phyloP scores from a whole-genome alignment of 2,797 vertebrate genomes.

The Acropternis orthonyx region DNA sequence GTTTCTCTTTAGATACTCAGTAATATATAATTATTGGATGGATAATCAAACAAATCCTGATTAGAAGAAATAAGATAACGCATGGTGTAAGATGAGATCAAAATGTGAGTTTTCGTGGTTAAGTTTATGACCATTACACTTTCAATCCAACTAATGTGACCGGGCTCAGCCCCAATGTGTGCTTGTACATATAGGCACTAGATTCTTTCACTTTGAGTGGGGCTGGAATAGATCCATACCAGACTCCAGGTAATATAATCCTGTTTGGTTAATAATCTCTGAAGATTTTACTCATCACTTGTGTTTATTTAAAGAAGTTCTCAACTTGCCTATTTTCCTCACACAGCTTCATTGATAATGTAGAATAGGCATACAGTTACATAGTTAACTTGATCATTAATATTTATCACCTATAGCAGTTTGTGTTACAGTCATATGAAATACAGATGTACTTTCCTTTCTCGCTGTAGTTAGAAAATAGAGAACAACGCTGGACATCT shows the following conservation, averaged over 20 bases:
- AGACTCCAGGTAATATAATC: not conserved
- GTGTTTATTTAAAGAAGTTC: not conserved
- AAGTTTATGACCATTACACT: not conserved
- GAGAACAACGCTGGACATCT: not conserved
- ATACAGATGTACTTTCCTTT: not conserved
- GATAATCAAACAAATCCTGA: not conserved
- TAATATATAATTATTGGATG: not conserved
- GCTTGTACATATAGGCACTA: accelerated
- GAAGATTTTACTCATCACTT: not conserved
- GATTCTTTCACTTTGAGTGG: not conserved
- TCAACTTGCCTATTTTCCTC: not conserved
- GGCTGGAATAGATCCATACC: not conserved
- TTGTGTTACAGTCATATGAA: not conserved
- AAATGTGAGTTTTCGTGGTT: not conserved
- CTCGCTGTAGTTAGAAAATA: not conserved
- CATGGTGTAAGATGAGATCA: not conserved
- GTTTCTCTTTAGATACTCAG: not conserved
- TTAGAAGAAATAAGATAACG: not conserved
- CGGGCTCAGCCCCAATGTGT: not conserved
- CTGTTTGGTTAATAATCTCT: not conserved
- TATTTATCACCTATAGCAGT: not conserved
- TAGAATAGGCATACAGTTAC: not conserved
- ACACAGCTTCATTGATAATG: not conserved
- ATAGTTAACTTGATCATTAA: not conserved
- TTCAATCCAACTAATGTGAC: not conserved